Base-by-base conservation (phyloP, 2,888 invertebrate species). In the Yponomeuta cagnagella region DNA sequence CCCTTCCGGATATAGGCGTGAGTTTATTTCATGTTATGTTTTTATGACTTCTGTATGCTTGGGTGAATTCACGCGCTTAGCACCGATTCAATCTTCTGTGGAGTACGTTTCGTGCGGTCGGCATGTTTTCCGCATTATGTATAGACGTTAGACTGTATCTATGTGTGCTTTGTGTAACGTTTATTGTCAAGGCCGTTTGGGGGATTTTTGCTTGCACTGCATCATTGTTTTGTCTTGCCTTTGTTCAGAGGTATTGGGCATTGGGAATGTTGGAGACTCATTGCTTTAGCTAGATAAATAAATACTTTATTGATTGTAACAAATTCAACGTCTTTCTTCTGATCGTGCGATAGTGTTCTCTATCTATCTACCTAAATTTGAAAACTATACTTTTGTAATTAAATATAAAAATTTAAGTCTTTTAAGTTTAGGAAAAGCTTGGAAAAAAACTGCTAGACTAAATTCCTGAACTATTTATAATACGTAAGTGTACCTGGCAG, bases 161-260 rank as follows among this genome's bases (percentile, higher is more conserved):
- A 58, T 58, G 52, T 15, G 52, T 58, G 52, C 52, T 58, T 58
- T 58, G 52, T 58, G 52, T 63, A 65, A 15, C 66, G 48, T 65
- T 58, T 70, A 48, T 80, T 77, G 80, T 83, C 89, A 89, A 89
- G 89, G 88, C 79, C 87, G 81, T 74, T 77, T 58, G 52, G 74
- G 75, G 78, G 79, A 81, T 78, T 82, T 58, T 83, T 80, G 81
- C 80, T 79, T 82, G 80, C 80, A 80, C 72, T 86, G 87, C 86
- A 87, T 75, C 86, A 87, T 75, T 76, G 52, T 58, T 58, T 58
- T 15, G 52, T 15, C 52, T 58, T 58, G 52, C 15, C 52, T 58
- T 72, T 12, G 52, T 15, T 58, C 52, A 12, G 15, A 8, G 52
- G 6, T 58, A 15, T 58, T 58, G 52, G 52, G 52, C 5, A 5